Evolutionary conservation across 1,140 invertebrate genomes (phyloP).

Genomic region (Zelostemma sp.): DNA sequence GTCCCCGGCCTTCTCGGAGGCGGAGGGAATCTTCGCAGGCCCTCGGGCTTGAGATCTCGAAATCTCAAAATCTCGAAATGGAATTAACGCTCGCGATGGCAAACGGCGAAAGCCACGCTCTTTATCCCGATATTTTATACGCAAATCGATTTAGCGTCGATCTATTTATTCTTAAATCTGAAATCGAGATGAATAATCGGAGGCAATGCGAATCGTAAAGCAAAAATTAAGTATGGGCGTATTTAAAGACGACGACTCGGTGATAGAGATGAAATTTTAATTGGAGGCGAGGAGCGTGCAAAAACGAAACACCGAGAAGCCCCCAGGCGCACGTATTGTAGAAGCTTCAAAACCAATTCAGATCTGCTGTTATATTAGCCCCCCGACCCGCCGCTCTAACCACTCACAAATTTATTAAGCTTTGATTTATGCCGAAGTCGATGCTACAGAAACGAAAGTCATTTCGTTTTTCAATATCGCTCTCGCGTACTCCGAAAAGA

Average conservation of each 20-base stretch:
- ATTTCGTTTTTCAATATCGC: no score
- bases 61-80: conserved; percentile 56
- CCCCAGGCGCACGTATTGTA: conserved; percentile 32
- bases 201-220: no score
- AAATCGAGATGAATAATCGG: conserved; percentile 9
- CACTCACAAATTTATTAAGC: conserved; percentile 52
- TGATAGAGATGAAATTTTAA: conserved; percentile 60
- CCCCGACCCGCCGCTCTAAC: conserved; percentile 40
- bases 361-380: conserved; percentile 49
- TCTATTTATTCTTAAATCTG: conserved; percentile 57
- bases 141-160: no score
- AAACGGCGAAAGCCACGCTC: no score
- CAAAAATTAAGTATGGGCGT: no score
- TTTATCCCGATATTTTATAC: no score
- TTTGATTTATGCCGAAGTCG: conserved; percentile 38
- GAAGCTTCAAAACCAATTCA: conserved; percentile 45
- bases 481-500: no score
- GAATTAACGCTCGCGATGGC: conserved; percentile 47
- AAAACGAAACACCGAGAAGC: conserved; percentile 27
- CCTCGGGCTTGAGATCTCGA: conserved; percentile 31
- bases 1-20: conserved; percentile 13
- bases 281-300: conserved; percentile 40
- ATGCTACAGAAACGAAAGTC: no score
- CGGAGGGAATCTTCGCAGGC: conserved; percentile 29
- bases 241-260: conserved; percentile 13